Percentiles rank a stretch among this genome's conserved stretches.
Evolutionary conservation across 2,113 vertebrate species (phyloP).

Genomic region (Rhinichthys klamathensis): DNA sequence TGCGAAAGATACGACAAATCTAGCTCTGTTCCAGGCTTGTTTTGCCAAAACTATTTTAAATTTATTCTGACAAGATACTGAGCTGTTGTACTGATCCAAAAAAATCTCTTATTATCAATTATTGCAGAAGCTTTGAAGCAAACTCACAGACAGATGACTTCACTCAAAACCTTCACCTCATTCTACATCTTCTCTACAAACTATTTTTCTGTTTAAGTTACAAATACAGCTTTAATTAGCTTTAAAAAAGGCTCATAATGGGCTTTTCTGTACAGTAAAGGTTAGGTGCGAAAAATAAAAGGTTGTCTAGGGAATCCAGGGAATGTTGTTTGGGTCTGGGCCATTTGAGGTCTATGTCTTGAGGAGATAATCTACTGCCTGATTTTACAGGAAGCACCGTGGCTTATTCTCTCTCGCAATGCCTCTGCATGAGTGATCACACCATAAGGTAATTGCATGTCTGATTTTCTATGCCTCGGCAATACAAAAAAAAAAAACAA

Average conservation of each 20-base stretch:
- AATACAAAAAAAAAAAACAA: constrained; percentile 9
- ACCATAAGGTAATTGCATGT: constrained; percentile 13
- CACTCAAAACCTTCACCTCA: neutral
- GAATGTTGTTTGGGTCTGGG: neutral
- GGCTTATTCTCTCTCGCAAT: neutral
- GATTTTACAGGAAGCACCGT: neutral
- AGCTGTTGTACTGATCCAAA: neutral
- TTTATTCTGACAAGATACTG: neutral
- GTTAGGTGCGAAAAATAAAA: neutral
- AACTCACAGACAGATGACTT: neutral
- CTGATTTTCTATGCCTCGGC: neutral
- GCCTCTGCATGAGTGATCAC: neutral
- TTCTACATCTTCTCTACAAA: neutral
- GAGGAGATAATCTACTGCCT: neutral
- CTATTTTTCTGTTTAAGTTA: neutral
- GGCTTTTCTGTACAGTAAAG: neutral
- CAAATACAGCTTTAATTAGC: neutral
- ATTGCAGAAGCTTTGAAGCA: neutral
- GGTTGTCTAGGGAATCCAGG: neutral
- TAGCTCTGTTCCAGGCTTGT: neutral
- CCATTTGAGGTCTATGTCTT: neutral
- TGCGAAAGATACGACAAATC: neutral
- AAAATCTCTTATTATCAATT: neutral
- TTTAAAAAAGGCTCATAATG: neutral
- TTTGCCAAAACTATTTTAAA: neutral